phyloP scores from a whole-genome alignment of 2,888 invertebrate genomes.

The Orgyia antiqua region DNA sequence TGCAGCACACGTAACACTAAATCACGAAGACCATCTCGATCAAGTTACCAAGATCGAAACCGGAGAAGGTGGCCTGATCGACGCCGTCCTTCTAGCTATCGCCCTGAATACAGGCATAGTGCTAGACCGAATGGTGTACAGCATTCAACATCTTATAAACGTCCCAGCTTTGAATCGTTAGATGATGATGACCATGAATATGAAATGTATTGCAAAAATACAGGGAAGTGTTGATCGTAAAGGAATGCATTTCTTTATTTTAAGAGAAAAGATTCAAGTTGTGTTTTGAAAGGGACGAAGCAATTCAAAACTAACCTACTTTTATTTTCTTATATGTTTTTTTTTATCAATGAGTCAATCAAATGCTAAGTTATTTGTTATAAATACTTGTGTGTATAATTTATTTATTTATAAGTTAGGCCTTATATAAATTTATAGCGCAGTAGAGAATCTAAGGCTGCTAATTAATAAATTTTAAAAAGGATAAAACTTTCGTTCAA shows the following conservation, averaged over 20 bases:
- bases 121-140: slow-evolving; percentile 22
- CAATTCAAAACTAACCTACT: no score
- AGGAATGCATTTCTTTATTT: no score
- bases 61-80: slow-evolving; percentile 48
- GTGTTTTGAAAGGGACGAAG: no score
- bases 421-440: no score
- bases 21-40: slow-evolving; percentile 48
- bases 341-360: no score
- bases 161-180: slow-evolving; percentile 38
- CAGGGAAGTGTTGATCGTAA: slow-evolving; percentile 43
- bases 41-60: slow-evolving; percentile 51
- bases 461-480: no score
- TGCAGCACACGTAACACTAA: slow-evolving; percentile 48
- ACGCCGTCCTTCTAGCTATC: slow-evolving; percentile 23
- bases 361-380: no score
- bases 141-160: slow-evolving; percentile 29
- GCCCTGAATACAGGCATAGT: slow-evolving; percentile 17
- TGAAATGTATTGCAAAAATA: slow-evolving; percentile 46
- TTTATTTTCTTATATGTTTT: no score
- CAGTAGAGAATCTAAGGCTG: no score
- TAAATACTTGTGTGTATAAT: no score
- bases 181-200: slow-evolving; percentile 43
- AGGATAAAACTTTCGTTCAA: no score
- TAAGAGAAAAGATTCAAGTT: slow-evolving; percentile 15
- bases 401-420: no score